Evolutionary conservation across 2,797 vertebrate species (phyloP).

Genomic region (Chaenodraco wilsoni): DNA sequence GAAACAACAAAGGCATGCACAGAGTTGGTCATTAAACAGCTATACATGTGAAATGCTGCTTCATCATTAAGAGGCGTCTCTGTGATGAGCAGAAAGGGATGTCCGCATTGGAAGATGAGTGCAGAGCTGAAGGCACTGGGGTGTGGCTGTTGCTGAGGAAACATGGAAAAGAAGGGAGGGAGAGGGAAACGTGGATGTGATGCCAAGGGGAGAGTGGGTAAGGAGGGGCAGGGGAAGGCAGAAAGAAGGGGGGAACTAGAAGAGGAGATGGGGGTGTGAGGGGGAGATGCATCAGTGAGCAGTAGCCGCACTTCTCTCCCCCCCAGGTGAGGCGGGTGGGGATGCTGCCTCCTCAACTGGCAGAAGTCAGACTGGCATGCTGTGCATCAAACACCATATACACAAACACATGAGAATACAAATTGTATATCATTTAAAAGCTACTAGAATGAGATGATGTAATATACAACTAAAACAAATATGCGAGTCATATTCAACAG

Average conservation of each 20-base stretch:
- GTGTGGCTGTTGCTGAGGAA: slow-evolving; percentile 80
- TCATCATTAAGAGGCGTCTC: slow-evolving; percentile 1
- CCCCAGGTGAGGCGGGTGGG: slow-evolving; percentile 39
- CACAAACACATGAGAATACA: not conserved
- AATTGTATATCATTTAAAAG: no score
- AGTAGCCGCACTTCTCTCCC: slow-evolving; percentile 23
- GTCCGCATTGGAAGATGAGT: slow-evolving; percentile 37
- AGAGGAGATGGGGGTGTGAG: not conserved
- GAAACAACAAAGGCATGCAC: not conserved
- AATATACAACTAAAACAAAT: not conserved
- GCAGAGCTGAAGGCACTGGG: slow-evolving; percentile 47
- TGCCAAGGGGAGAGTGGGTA: slow-evolving; percentile 21
- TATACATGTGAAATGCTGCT: not conserved
- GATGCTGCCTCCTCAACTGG: not conserved
- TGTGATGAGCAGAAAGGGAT: not conserved
- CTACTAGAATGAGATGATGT: no score
- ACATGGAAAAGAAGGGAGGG: slow-evolving; percentile 33
- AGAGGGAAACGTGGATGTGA: not conserved
- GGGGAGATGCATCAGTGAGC: slow-evolving; percentile 33
- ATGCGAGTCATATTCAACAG: slow-evolving; percentile 41
- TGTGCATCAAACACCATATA: not conserved
- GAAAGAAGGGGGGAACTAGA: not conserved
- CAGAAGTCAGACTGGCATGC: slow-evolving; percentile 4
- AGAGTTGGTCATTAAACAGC: not conserved
- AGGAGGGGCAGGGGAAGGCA: not conserved